Base-by-base conservation (phyloP, 2,888 invertebrate species). In the Drosophila anomelani region DNA sequence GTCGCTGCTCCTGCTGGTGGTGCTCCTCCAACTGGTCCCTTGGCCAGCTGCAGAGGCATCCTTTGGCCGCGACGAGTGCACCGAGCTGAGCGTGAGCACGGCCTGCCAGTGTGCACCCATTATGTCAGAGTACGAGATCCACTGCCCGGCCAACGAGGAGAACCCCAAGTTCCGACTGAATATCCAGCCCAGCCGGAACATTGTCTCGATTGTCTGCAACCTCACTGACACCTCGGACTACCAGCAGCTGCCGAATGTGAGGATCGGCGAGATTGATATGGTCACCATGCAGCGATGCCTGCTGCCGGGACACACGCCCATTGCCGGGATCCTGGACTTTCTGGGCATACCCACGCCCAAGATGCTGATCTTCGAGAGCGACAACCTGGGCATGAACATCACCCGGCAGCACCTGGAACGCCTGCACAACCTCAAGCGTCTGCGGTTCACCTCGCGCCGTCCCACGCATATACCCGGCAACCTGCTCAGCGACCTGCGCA, bases 371-470 rank as follows among this genome's bases (percentile, higher is more conserved):
- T 95, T 94, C 76, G 94, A 94, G 75, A 90, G 94, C 51, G 90
- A 94, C 26, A 93, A 94, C 29, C 73, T 91, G 54, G 91, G 90
- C 53, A 94, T 94, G 75, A 93, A 94, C 76, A 93, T 95, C 43
- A 93, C 94, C 34, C 93, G 94, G 47, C 93, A 93, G 69, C 95
- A 95, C 85, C 93, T 96, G 66, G 91, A 93, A 4, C 94, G 94
- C 32, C 92, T 96, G 55, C 92, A 93, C 67, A 93, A 93, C 76
- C 76, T 94, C 12, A 94, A 93, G 3, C 93, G 94, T 58, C 90
- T 96, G 57, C 92, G 94, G 17, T 91, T 96, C 4, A 94, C 94
- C 13, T 94, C 94, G 44, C 95, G 95, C 84, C 94, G 94, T 15
- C 91, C 96, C 7, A 93, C 94, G 0, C 93, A 94, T 73, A 92